These are phyloP conservation scores for Meliscaeva auricollis DNA, from an alignment of 2,888 invertebrate genomes.

Conservation along the genomic window DNA sequence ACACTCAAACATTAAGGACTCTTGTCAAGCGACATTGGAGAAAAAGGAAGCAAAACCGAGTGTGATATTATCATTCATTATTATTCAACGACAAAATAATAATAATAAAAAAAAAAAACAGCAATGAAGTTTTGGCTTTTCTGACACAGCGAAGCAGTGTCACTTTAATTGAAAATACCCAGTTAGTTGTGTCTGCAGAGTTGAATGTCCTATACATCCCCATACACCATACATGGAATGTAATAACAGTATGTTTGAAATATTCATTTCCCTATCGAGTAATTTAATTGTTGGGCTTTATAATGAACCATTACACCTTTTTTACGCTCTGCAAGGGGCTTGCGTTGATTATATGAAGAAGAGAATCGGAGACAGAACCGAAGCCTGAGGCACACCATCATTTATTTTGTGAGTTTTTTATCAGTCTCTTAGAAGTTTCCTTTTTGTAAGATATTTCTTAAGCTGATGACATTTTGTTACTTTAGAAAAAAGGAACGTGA, in stretches of 20 bases:
- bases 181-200: conserved; percentile 38
- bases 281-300: too few relatives aligned
- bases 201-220: conserved; percentile 59
- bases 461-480: too few relatives aligned
- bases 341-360: too few relatives aligned
- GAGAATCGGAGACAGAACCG: too few relatives aligned
- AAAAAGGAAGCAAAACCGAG: conserved; percentile 6
- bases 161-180: conserved; percentile 68
- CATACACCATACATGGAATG: background rate
- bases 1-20: conserved; percentile 35
- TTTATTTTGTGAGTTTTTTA: too few relatives aligned
- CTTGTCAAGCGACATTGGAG: conserved; percentile 18
- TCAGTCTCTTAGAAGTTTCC: too few relatives aligned
- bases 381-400: too few relatives aligned
- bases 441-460: too few relatives aligned
- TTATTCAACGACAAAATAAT: conserved; percentile 46
- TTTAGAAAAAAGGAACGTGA: too few relatives aligned
- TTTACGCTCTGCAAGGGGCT: too few relatives aligned
- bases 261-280: background rate
- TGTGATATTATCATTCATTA: conserved; percentile 47
- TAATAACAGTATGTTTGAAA: conserved; percentile 48
- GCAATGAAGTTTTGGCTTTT: conserved; percentile 64
- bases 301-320: too few relatives aligned
- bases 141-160: conserved; percentile 62
- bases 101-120: background rate